phyloP scores from a whole-genome alignment of 2,888 invertebrate genomes.

The Eupithecia pulchellata region DNA sequence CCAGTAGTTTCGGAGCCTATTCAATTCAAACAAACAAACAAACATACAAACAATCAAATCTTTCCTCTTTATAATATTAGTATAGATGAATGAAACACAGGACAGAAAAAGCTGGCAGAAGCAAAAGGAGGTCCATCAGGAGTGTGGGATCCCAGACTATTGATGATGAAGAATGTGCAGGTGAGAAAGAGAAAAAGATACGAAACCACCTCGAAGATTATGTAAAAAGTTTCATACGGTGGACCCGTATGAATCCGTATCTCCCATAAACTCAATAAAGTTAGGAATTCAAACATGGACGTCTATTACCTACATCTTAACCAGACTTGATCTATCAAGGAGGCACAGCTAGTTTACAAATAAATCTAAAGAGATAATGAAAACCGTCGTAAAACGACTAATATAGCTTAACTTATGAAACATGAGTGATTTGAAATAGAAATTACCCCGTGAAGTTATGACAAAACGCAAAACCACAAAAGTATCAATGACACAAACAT shows the following conservation, averaged over 20 bases:
- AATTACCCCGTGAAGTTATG: neutral
- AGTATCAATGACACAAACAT: slow-evolving; percentile 5
- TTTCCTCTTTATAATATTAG: no score
- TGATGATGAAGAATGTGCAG: no score
- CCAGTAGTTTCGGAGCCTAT: no score
- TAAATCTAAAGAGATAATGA: neutral
- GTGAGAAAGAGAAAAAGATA: no score
- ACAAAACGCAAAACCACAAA: neutral
- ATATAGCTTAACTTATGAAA: neutral
- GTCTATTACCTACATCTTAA: neutral
- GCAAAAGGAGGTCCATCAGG: no score
- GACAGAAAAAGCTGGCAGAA: no score
- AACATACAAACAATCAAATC: no score
- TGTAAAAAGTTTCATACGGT: neutral
- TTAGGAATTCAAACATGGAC: neutral
- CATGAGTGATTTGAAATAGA: neutral
- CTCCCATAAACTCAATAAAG: neutral
- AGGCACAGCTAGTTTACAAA: no score
- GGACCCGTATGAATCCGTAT: no score
- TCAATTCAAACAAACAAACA: no score
- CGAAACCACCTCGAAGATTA: neutral
- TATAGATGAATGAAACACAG: no score
- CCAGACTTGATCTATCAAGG: neutral
- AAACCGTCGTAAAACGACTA: neutral
- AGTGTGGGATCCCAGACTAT: no score